These are phyloP conservation scores for Gavialis gangeticus DNA, from an alignment of 2,113 vertebrate genomes.

Conservation along the genomic window DNA sequence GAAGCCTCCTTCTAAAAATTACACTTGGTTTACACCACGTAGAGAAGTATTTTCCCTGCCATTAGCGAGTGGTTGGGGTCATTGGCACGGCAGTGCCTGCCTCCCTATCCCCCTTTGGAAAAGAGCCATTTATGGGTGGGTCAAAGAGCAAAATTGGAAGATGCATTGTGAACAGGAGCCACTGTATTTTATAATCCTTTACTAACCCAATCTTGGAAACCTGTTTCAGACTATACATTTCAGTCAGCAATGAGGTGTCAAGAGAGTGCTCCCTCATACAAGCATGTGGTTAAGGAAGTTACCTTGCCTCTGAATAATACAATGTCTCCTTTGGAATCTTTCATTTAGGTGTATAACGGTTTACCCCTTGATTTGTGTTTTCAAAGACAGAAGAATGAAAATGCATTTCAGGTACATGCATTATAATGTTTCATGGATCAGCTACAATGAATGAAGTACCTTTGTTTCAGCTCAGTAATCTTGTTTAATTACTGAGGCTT, in stretches of 20 bases:
- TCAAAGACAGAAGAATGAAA: not conserved
- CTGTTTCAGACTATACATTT: not conserved
- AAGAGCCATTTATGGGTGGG: constrained; percentile 17
- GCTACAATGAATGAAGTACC: not conserved
- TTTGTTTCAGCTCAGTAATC: not conserved
- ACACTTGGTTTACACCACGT: not conserved
- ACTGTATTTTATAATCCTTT: not conserved
- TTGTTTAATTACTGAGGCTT: not conserved
- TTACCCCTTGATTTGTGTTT: not conserved
- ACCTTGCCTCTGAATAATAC: not conserved
- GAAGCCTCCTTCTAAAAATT: accelerated
- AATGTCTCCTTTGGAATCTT: not conserved
- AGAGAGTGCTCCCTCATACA: not conserved
- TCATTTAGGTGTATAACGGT: not conserved
- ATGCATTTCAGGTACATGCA: not conserved
- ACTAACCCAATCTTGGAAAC: not conserved
- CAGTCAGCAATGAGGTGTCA: not conserved
- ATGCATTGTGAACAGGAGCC: not conserved
- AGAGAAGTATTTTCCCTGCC: not conserved
- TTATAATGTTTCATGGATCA: not conserved
- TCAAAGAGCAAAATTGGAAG: constrained; percentile 35
- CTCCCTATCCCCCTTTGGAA: constrained; percentile 33
- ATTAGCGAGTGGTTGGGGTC: not conserved
- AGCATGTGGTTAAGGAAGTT: not conserved
- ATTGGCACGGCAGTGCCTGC: not conserved